Evolutionary conservation across 2,113 vertebrate species (phyloP).

Genomic region (Aramus guarauna): DNA sequence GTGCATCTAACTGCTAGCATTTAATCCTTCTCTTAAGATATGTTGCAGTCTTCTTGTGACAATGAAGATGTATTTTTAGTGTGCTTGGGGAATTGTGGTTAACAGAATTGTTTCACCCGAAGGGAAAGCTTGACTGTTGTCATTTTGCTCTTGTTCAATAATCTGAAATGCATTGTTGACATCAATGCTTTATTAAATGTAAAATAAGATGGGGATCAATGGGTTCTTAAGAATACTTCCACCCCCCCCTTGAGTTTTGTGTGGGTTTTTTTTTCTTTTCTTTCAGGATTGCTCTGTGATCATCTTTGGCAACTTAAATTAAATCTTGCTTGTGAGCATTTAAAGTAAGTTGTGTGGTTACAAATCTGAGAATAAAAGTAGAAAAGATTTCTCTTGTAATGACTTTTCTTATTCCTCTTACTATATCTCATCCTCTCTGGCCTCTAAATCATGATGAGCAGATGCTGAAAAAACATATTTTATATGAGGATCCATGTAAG

Average conservation of each 20-base stretch:
- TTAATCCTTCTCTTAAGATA: background rate
- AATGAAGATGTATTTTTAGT: background rate
- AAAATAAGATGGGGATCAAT: background rate
- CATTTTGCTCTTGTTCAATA: constrained; percentile 4
- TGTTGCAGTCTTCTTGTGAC: background rate
- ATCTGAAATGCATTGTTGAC: background rate
- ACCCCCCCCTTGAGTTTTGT: background rate
- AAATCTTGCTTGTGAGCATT: background rate
- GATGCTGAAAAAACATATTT: background rate
- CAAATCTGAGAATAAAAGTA: background rate
- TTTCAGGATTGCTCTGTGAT: background rate
- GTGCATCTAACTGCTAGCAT: background rate
- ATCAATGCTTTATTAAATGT: background rate
- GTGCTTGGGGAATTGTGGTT: background rate
- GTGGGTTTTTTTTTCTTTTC: no score
- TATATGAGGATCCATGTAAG: background rate
- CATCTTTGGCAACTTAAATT: background rate
- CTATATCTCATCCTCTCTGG: background rate
- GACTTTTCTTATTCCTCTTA: background rate
- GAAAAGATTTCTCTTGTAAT: background rate
- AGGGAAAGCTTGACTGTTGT: background rate
- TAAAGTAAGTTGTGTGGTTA: background rate
- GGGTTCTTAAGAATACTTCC: background rate
- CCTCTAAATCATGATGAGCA: background rate
- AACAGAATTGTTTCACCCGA: background rate